phyloP scores from a whole-genome alignment of 2,797 vertebrate species.

The Enteromius afrohamiltoni region DNA sequence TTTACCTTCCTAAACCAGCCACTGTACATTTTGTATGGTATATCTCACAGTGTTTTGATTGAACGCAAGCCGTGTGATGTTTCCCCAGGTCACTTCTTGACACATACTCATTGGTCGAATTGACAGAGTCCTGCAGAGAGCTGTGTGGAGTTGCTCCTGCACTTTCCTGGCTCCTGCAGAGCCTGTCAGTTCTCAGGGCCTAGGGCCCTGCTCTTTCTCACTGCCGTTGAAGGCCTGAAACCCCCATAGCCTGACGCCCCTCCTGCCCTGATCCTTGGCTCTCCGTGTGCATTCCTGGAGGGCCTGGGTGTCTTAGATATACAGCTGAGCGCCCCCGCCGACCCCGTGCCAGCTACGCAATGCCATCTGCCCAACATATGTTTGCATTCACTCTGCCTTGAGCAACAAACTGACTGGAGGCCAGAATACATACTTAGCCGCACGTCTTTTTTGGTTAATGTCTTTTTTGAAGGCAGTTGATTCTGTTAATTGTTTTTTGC shows the following conservation, averaged over 20 bases:
- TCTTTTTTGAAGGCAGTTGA: neutral
- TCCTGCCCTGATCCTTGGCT: slow-evolving; percentile 65
- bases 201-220: slow-evolving; percentile 47
- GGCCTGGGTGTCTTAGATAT: slow-evolving; percentile 66
- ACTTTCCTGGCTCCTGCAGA: slow-evolving; percentile 34
- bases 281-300: slow-evolving; percentile 69
- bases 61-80: neutral
- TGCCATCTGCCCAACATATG: slow-evolving; percentile 77
- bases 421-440: neutral
- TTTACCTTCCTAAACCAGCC: neutral
- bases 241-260: slow-evolving; percentile 37
- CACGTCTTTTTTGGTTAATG: neutral
- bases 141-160: slow-evolving; percentile 17
- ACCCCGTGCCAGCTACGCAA: slow-evolving; percentile 70
- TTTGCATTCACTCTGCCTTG: slow-evolving; percentile 50
- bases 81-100: slow-evolving; percentile 31
- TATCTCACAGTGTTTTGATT: slow-evolving; percentile 6
- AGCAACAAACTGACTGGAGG: neutral
- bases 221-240: slow-evolving; percentile 25
- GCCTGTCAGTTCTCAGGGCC: slow-evolving; percentile 46
- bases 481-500: neutral
- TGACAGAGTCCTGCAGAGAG: slow-evolving; percentile 38
- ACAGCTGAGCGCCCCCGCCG: slow-evolving; percentile 69
- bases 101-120: slow-evolving; percentile 36
- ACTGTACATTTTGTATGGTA: neutral